phyloP scores from a whole-genome alignment of 2,888 invertebrate species.

The Arctia plantaginis region DNA sequence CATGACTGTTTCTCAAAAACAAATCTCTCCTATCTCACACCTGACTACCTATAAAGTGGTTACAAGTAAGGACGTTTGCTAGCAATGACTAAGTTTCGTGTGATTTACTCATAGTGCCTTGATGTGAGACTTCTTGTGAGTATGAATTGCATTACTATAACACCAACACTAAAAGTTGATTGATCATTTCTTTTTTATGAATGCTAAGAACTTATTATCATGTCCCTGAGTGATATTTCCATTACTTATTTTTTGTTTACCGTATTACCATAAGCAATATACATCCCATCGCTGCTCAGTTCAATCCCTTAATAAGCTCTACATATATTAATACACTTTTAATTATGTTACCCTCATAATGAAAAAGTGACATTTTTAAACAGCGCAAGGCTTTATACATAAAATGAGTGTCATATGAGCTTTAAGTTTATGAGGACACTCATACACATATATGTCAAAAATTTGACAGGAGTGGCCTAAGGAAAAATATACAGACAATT shows the following conservation, averaged over 20 bases:
- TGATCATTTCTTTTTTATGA: background rate
- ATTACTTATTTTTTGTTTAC: no score
- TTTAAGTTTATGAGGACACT: conserved; percentile 18
- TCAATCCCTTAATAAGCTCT: background rate
- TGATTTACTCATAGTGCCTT: background rate
- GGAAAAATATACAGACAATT: conserved; percentile 17
- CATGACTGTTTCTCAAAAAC: no score
- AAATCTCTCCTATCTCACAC: background rate
- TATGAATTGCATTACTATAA: background rate
- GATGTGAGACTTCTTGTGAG: background rate
- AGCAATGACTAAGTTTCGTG: background rate
- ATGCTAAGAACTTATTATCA: background rate
- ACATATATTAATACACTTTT: conserved; percentile 34
- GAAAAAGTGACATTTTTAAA: conserved; percentile 30
- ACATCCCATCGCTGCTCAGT: background rate
- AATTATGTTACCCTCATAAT: conserved; percentile 47
- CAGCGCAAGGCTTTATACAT: conserved; percentile 39
- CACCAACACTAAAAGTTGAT: background rate
- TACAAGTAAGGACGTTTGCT: background rate
- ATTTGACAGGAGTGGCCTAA: conserved; percentile 24
- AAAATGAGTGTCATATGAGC: conserved; percentile 33
- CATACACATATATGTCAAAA: conserved; percentile 27
- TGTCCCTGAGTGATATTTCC: no score
- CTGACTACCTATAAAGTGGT: background rate
- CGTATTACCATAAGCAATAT: background rate